Evolutionary conservation across 2,797 vertebrate genomes (phyloP), one percentile per base, ranked within the genome.

Genomic region (Xiphorhynchus erythropygius): DNA sequence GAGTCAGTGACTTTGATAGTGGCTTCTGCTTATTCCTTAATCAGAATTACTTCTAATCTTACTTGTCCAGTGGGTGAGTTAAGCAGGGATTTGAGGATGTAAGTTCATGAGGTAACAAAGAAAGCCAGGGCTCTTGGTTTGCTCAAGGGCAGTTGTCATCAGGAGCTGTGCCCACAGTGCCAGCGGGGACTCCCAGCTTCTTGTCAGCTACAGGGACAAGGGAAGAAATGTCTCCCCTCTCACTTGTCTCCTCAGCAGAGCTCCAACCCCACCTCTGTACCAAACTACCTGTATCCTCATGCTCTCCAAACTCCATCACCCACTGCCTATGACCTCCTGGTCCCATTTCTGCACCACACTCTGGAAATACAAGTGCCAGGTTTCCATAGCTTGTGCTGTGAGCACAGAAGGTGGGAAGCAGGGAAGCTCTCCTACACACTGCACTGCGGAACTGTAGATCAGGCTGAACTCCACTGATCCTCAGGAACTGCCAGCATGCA

Each of bases 121-220:
- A 21, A 77, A 81, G 49, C 22, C 25, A 39, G n/a, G 28, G 64
- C 24, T 84, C 41, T 27, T 24, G 56, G 24, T 25, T 30, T 85
- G 50, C 79, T 60, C 44, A 77, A 55, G 35, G 39, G 32, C 35
- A 42, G 56, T 7, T 8, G 55, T 71, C 50, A 69, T 14, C 22
- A 27, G 41, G 35, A 74, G 46, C 35, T 0, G 2, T 27, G 33
- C 32, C 46, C 13, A 5, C 37, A 71, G 24, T 1, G 1, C 27
- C 53, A 37, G 18, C 3, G 4, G 27, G 33, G 52, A 55, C 30
- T 70, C 50, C 33, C 9, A 16, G 5, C n/a, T 49, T 25, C 3
- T 1, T 5, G 10, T 46, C 65, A 69, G 50, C 15, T 55, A n/a
- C 28, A 22, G 0, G 0, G 37, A 52, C 2, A 44, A 24, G 32